phyloP scores from a whole-genome alignment of 2,888 invertebrate genomes.

The Gisinianus flammeolus region DNA sequence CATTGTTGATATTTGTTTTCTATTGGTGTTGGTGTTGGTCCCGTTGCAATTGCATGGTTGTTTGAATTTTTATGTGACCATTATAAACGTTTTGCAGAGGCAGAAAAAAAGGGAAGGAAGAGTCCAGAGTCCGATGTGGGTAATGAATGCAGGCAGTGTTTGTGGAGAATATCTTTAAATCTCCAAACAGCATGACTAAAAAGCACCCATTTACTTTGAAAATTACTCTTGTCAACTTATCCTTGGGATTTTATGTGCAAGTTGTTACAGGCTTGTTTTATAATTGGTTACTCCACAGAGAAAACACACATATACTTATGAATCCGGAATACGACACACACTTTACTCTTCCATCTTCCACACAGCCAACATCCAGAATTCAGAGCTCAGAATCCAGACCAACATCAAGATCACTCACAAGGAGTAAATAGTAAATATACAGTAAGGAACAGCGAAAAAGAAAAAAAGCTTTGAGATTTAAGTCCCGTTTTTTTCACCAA shows the following conservation, averaged over 20 bases:
- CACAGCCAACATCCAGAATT: no score
- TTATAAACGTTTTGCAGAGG: conserved; percentile 1
- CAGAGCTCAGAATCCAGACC: not conserved
- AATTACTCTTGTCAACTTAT: not conserved
- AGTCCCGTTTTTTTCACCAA: conserved; percentile 14
- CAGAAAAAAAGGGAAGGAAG: no score
- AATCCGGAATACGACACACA: not conserved
- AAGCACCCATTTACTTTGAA: not conserved
- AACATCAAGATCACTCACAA: no score
- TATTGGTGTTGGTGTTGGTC: not conserved
- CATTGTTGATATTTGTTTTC: not conserved
- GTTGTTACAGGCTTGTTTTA: not conserved
- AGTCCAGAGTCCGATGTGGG: not conserved
- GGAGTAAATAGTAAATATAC: no score
- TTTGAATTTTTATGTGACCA: conserved; percentile 19
- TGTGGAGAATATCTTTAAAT: not conserved
- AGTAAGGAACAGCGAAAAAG: no score
- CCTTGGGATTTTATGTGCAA: not conserved
- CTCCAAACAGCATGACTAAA: not conserved
- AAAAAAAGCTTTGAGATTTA: no score
- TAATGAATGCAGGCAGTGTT: not conserved
- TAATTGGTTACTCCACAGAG: not conserved
- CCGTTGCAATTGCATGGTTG: no score
- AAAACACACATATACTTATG: not conserved
- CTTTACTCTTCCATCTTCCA: no score